Percentiles rank a stretch among this genome's conserved stretches.
Evolutionary conservation across 2,888 invertebrate species (phyloP).

Genomic region (Platynereis dumerilii): DNA sequence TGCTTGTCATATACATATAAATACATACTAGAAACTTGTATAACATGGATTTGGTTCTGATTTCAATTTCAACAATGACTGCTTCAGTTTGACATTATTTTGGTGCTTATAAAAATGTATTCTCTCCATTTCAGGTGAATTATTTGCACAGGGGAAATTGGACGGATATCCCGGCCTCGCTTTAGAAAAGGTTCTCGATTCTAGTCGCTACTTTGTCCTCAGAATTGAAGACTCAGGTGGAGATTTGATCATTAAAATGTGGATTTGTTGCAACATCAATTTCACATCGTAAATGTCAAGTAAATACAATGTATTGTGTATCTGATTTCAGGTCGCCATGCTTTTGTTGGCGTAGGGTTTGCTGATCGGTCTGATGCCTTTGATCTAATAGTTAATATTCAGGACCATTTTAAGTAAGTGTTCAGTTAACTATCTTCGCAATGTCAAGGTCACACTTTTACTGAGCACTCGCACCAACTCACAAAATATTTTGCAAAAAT

Average conservation of each 20-base stretch:
- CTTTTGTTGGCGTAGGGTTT: conserved; percentile 97
- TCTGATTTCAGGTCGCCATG: conserved; percentile 67
- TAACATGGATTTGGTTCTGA: too few relatives aligned
- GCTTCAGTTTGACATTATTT: neutral
- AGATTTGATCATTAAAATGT: too few relatives aligned
- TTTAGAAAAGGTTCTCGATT: conserved; percentile 94
- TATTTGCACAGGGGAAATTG: conserved; percentile 95
- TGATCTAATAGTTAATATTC: conserved; percentile 96
- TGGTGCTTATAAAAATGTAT: neutral
- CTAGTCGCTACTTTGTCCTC: conserved; percentile 95
- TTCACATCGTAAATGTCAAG: too few relatives aligned
- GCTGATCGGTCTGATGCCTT: conserved; percentile 98
- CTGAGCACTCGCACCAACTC: too few relatives aligned
- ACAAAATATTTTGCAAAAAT: too few relatives aligned
- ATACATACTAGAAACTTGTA: too few relatives aligned
- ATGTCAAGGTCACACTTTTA: too few relatives aligned
- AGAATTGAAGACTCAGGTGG: conserved; percentile 90
- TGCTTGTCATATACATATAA: too few relatives aligned
- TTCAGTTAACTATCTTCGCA: neutral
- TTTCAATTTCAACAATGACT: neutral
- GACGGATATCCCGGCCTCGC: conserved; percentile 94
- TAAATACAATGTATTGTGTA: too few relatives aligned
- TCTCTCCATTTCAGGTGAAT: conserved; percentile 73
- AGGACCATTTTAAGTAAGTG: conserved; percentile 89
- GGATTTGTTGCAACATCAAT: too few relatives aligned